A percentile compares a stretch with the other conserved stretches of the same genome.
Evolutionary conservation across 2,797 vertebrate species (phyloP).

Genomic region (Cyclopterus lumpus): DNA sequence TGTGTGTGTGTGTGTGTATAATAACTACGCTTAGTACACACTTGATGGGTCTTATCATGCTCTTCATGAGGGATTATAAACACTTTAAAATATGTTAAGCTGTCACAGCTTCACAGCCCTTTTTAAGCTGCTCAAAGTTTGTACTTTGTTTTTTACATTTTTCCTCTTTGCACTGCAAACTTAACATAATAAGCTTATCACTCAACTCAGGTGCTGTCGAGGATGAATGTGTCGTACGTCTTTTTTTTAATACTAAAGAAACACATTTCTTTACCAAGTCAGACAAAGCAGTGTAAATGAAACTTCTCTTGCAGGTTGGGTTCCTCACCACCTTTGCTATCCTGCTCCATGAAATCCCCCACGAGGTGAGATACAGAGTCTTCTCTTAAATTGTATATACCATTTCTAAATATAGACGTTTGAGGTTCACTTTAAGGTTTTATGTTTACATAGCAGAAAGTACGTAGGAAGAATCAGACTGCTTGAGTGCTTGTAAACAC

Average conservation of each 20-base stretch:
- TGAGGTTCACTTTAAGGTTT: neutral
- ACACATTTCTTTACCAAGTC: neutral
- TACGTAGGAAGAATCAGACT: neutral
- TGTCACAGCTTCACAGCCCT: neutral
- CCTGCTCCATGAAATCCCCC: constrained; percentile 97
- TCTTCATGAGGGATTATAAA: neutral
- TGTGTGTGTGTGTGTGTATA: neutral
- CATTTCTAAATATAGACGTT: neutral
- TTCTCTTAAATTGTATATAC: neutral
- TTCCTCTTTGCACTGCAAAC: neutral
- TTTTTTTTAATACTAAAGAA: neutral
- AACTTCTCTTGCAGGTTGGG: constrained; percentile 87
- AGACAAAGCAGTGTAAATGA: constrained; percentile 25
- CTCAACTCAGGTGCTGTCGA: neutral
- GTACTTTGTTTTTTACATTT: constrained; percentile 3
- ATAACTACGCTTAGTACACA: neutral
- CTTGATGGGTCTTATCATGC: neutral
- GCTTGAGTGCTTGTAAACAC: constrained; percentile 3
- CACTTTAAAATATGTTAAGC: neutral
- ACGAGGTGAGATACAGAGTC: constrained; percentile 88
- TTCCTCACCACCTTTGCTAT: constrained; percentile 96
- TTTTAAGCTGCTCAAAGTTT: neutral
- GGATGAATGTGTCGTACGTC: neutral
- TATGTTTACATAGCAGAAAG: constrained; percentile 11
- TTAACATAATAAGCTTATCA: neutral